phyloP scores from a whole-genome alignment of 92 coral and sea anemone genomes.

The Virgularia gustaviana region DNA sequence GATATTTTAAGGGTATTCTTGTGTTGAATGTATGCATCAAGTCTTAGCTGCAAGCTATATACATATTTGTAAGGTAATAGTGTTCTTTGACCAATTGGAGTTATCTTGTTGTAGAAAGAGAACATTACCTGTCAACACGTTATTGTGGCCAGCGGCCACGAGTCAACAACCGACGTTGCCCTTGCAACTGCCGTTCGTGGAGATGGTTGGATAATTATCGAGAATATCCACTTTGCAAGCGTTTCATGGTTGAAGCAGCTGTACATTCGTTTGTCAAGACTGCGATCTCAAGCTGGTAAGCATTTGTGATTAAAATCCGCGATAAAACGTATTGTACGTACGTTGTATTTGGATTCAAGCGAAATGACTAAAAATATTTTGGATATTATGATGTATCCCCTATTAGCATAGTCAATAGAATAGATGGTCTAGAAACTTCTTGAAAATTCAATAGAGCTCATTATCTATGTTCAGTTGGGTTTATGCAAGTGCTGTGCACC shows the following conservation, averaged over 20 bases:
- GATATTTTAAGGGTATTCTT: no score
- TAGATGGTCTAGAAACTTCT: no score
- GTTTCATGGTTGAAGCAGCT: slow-evolving; percentile 78
- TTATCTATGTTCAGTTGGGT: no score
- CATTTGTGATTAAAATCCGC: background rate
- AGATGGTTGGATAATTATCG: slow-evolving; percentile 89
- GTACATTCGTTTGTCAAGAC: slow-evolving; percentile 78
- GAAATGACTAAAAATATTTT: background rate
- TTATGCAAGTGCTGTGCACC: no score
- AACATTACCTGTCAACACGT: slow-evolving; percentile 69
- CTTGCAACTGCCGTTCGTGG: slow-evolving; percentile 88
- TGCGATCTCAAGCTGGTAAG: slow-evolving; percentile 84
- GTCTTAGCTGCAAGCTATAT: no score
- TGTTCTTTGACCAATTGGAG: no score
- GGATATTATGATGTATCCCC: background rate
- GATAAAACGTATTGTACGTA: background rate
- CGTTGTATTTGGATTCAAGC: no score
- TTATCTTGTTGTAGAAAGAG: slow-evolving; percentile 73
- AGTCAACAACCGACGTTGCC: slow-evolving; percentile 80
- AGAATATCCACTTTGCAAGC: slow-evolving; percentile 83
- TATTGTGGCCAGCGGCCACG: slow-evolving; percentile 87
- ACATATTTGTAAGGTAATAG: no score
- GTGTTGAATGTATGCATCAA: no score
- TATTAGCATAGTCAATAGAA: no score
- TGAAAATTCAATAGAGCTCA: no score